phyloP scores from a whole-genome alignment of 2,888 invertebrate genomes.

The Drymonia ruficornis region DNA sequence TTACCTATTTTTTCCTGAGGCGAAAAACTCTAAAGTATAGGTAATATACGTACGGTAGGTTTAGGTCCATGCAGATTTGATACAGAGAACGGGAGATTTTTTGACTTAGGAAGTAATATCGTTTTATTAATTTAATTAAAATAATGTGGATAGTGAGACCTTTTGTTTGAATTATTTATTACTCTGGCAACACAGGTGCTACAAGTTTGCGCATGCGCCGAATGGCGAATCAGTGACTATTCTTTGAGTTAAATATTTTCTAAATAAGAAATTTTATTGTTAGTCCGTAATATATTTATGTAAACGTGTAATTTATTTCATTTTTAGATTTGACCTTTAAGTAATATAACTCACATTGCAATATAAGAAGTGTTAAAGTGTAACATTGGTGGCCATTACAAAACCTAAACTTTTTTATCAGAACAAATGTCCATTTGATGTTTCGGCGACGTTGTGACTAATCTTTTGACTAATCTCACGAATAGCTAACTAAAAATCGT shows the following conservation, averaged over 20 bases:
- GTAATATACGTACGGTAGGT: no score
- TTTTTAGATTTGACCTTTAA: constrained; percentile 50
- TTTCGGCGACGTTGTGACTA: constrained; percentile 85
- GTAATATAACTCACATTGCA: constrained; percentile 48
- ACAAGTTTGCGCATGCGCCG: constrained; percentile 85
- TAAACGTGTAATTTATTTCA: constrained; percentile 63
- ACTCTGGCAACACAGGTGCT: constrained; percentile 63
- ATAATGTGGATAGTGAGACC: not conserved
- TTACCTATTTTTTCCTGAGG: no score
- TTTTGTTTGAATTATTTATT: constrained; percentile 17
- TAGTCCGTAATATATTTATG: constrained; percentile 75
- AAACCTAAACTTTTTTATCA: constrained; percentile 84
- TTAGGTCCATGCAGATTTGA: no score
- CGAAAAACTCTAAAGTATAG: no score
- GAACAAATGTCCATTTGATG: constrained; percentile 84
- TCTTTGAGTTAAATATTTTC: constrained; percentile 82
- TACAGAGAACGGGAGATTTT: no score
- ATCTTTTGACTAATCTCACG: constrained; percentile 80
- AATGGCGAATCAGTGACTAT: constrained; percentile 84
- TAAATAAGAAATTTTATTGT: constrained; percentile 81
- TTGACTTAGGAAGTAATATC: no score
- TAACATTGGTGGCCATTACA: constrained; percentile 85
- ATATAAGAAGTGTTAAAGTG: constrained; percentile 75
- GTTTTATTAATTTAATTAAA: no score
- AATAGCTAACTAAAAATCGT: constrained; percentile 65